Base-by-base conservation (phyloP, 2,888 invertebrate species). In the Tanytarsus gracilentus region DNA sequence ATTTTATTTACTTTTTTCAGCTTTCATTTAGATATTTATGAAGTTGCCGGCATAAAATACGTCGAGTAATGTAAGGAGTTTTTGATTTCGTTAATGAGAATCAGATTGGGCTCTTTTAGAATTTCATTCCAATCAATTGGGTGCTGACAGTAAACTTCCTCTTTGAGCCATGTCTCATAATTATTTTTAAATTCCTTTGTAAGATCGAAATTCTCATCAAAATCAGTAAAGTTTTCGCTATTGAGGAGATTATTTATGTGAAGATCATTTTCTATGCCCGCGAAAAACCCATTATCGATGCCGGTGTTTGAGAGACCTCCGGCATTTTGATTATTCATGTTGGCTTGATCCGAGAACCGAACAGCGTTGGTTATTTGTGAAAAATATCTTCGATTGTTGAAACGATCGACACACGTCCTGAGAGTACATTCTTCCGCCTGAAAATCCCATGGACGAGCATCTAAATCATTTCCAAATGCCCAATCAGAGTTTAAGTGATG, bases 391-490 rank as follows among this genome's bases (percentile, higher is more conserved):
- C 98, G 82, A 69, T 88, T 85, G 73, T 99, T 98, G 69, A 99
- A 99, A 62, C 93, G 82, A 76, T 99, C 98, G 2, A 99, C 97
- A 64, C 90, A 91, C 0, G 89, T 86, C 63, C 97, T 81, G 62
- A 99, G 76, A 9, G 93, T 87, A 72, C 95, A 94, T 71, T 99
- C 99, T 72, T 99, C 98, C 29, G 91, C 93, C 76, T 99, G 90
- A 67, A 93, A 98, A 72, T 99, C 97, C 96, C 96, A 97, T 1
- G 97, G 97, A 63, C 95, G 80, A 0, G 96, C 96, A 76, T 98
- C 96, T 67, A 97, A 82, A 77, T 97, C 90, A 77, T 99, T 99
- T 59, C 98, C 98, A 77, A 91, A 99, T 3, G 99, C 99, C 99
- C 99, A 99, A 73, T 99, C 99, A 71, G 99, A 99, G 69, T 97